Percentiles rank a stretch among this genome's conserved stretches.
These are phyloP conservation scores for Bombyx mandarina DNA, from an alignment of 1,140 invertebrate species.

Conservation along the genomic window DNA sequence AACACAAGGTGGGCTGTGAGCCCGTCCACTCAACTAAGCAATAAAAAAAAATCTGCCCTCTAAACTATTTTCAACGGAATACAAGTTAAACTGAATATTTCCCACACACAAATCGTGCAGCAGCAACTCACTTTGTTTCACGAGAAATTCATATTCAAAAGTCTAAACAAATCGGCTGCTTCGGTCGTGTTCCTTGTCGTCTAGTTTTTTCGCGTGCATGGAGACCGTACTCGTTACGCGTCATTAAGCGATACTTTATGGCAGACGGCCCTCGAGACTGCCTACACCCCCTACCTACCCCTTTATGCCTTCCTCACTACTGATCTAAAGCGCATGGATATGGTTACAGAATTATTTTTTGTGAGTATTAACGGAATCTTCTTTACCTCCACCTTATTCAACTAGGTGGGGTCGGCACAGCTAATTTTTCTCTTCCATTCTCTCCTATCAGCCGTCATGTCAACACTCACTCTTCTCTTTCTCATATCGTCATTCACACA, in stretches of 20 bases:
- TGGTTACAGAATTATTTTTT: not conserved
- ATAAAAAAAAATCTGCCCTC: no score
- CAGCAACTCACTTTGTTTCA: not conserved
- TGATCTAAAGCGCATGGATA: slow-evolving; percentile 9
- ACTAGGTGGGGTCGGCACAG: no score
- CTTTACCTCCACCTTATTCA: no score
- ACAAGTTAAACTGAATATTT: no score
- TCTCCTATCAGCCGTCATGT: no score
- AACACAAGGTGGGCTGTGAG: no score
- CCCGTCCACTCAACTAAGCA: no score
- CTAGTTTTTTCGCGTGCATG: slow-evolving; percentile 11
- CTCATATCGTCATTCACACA: no score
- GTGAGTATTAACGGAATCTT: not conserved
- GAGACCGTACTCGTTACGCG: slow-evolving; percentile 61
- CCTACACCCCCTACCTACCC: slow-evolving; percentile 33
- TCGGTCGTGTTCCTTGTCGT: slow-evolving; percentile 1
- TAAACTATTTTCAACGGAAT: no score
- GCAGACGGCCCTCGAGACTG: slow-evolving; percentile 67
- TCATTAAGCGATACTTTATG: slow-evolving; percentile 70
- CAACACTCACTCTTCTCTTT: no score
- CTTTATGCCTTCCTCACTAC: slow-evolving; percentile 10
- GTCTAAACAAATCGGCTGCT: not conserved
- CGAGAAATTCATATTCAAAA: no score
- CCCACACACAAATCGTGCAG: not conserved
- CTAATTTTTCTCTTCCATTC: no score